Percentiles rank a stretch among this genome's conserved stretches.
Conservation (phyloP, 2,113 vertebrate genomes). For the Anguilla japonica region DNA sequence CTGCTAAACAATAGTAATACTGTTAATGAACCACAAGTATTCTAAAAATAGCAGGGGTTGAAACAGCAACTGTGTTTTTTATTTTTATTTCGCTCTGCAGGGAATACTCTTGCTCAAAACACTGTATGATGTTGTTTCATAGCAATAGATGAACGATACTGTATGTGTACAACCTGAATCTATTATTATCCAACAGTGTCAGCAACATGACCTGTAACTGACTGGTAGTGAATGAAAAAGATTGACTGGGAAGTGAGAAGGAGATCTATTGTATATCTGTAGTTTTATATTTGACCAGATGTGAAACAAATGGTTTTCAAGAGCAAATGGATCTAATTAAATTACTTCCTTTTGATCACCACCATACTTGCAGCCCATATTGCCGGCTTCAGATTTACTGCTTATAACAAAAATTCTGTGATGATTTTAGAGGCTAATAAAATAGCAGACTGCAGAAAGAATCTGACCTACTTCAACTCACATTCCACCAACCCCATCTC, state of each 20-base stretch:
- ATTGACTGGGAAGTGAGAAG: neutral
- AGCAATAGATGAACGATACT: constrained; percentile 41
- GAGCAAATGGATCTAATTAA: constrained; percentile 22
- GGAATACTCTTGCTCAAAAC: constrained; percentile 35
- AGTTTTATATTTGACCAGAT: neutral
- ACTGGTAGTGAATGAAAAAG: neutral
- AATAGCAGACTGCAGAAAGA: constrained; percentile 39
- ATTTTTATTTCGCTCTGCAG: neutral
- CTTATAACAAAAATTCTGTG: constrained; percentile 43
- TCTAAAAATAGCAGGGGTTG: constrained; percentile 3
- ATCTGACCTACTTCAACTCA: constrained; percentile 60
- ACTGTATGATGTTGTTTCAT: constrained; percentile 30
- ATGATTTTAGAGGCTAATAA: constrained; percentile 51
- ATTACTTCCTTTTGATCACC: constrained; percentile 7
- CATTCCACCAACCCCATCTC: constrained; percentile 27
- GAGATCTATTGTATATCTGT: neutral
- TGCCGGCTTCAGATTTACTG: constrained; percentile 31
- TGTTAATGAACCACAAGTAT: constrained; percentile 4
- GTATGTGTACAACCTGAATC: constrained; percentile 28
- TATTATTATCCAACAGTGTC: constrained; percentile 17
- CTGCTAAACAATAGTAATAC: neutral
- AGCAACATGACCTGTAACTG: constrained; percentile 11
- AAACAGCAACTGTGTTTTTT: constrained; percentile 14
- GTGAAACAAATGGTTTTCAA: neutral
- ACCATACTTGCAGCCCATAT: constrained; percentile 23